These are phyloP conservation scores for Prunella fulvescens DNA, from an alignment of 2,113 vertebrate genomes.

Conservation along the genomic window DNA sequence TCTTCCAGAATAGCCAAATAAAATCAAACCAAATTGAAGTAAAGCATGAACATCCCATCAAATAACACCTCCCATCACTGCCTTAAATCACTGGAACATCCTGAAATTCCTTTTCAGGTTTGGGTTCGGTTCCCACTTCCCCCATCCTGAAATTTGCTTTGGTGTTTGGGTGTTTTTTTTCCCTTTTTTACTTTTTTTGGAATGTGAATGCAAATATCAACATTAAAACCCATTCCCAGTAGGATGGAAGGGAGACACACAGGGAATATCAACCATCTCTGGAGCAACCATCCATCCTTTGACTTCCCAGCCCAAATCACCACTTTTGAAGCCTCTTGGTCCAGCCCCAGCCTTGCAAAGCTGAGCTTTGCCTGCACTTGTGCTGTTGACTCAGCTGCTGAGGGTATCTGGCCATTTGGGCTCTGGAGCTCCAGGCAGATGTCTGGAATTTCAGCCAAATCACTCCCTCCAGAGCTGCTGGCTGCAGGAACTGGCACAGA, in stretches of 20 bases:
- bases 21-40: not conserved
- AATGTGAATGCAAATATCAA: not conserved
- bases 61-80: not conserved
- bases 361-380: not conserved
- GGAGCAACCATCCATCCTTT: not conserved
- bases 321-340: not conserved
- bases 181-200: not conserved
- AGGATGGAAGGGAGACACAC: rapidly evolving
- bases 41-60: not conserved
- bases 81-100: not conserved
- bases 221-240: rapidly evolving
- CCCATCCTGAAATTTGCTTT: not conserved
- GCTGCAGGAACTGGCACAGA: not conserved
- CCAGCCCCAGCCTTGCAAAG: not conserved
- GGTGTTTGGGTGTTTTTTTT: not conserved
- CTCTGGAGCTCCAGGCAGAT: not conserved
- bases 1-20: not conserved
- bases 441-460: not conserved
- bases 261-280: rapidly evolving
- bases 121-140: not conserved
- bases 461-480: not conserved
- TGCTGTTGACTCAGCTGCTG: constrained; percentile 28
- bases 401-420: not conserved
- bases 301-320: not conserved
- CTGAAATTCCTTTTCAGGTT: not conserved